phyloP scores from a whole-genome alignment of 1,140 invertebrate species.

The Trichomalopsis sarcophagae region DNA sequence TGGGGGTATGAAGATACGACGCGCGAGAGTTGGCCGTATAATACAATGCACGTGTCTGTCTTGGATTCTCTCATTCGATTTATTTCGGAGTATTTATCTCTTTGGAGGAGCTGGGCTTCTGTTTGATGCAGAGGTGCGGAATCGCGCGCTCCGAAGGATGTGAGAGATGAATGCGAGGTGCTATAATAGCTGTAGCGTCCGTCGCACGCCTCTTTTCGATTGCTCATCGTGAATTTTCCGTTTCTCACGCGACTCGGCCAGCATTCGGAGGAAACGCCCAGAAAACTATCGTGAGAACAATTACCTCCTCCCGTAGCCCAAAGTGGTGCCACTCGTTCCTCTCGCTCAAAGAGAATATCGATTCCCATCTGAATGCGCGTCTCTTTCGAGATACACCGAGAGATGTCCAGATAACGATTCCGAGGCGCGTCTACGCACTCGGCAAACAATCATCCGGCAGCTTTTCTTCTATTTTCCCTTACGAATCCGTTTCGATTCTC shows the following conservation, averaged over 20 bases:
- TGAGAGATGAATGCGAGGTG: too few species aligned
- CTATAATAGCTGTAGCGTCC: too few species aligned
- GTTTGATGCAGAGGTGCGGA: too few species aligned
- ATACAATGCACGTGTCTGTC: slow-evolving; percentile 12
- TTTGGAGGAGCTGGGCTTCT: too few species aligned
- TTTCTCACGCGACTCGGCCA: too few species aligned
- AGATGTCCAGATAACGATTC: slow-evolving; percentile 20
- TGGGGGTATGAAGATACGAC: background rate
- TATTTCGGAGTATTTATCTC: too few species aligned
- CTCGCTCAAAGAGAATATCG: slow-evolving; percentile 18
- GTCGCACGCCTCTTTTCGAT: too few species aligned
- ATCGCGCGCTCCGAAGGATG: too few species aligned
- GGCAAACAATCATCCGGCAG: slow-evolving; percentile 22
- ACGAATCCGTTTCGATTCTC: slow-evolving; percentile 53
- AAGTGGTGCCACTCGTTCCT: background rate
- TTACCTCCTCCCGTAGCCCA: background rate
- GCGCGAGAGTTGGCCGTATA: slow-evolving; percentile 13
- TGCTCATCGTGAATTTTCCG: too few species aligned
- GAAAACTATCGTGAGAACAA: slow-evolving; percentile 35
- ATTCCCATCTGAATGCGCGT: slow-evolving; percentile 19
- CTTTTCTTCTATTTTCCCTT: slow-evolving; percentile 27
- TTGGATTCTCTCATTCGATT: background rate
- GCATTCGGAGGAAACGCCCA: too few species aligned
- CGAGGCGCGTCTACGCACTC: background rate
- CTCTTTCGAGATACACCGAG: slow-evolving; percentile 18